Conservation (phyloP, 2,888 invertebrate genomes). For the Stenichneumon culpator region DNA sequence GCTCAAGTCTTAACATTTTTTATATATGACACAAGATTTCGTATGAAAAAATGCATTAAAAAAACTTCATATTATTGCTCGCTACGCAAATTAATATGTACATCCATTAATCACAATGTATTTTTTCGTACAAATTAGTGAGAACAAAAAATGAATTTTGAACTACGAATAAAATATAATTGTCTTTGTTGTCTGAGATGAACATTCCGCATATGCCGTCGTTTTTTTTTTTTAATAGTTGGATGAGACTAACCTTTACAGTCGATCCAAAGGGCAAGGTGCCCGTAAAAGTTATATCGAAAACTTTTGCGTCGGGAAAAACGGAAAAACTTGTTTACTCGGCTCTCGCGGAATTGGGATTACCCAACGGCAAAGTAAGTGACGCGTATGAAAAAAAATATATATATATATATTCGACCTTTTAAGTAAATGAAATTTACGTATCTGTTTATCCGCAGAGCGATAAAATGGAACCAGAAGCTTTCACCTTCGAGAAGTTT, state of each 20-base stretch:
- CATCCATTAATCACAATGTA: too few species aligned
- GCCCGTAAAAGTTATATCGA: slow-evolving; percentile 89
- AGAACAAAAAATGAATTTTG: too few species aligned
- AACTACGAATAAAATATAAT: too few species aligned
- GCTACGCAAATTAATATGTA: too few species aligned
- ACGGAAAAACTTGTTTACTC: slow-evolving; percentile 90
- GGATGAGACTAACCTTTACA: slow-evolving; percentile 89
- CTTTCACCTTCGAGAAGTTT: slow-evolving; percentile 90
- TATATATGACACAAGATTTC: too few species aligned
- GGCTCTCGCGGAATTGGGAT: slow-evolving; percentile 88
- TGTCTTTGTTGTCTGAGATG: neutral
- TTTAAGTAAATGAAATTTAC: neutral
- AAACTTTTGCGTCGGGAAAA: slow-evolving; percentile 90
- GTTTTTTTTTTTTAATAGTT: slow-evolving; percentile 84
- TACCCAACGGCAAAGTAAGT: slow-evolving; percentile 86
- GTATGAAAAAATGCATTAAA: too few species aligned
- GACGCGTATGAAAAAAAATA: neutral
- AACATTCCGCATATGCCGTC: neutral
- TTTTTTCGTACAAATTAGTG: too few species aligned
- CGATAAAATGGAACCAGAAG: slow-evolving; percentile 89
- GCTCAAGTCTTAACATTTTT: too few species aligned
- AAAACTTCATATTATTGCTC: too few species aligned
- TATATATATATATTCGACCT: neutral
- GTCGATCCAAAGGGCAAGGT: slow-evolving; percentile 89
- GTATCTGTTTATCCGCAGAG: slow-evolving; percentile 84